These are phyloP conservation scores for Nematostella vectensis DNA, from an alignment of 92 coral and sea anemone genomes.

Conservation along the genomic window DNA sequence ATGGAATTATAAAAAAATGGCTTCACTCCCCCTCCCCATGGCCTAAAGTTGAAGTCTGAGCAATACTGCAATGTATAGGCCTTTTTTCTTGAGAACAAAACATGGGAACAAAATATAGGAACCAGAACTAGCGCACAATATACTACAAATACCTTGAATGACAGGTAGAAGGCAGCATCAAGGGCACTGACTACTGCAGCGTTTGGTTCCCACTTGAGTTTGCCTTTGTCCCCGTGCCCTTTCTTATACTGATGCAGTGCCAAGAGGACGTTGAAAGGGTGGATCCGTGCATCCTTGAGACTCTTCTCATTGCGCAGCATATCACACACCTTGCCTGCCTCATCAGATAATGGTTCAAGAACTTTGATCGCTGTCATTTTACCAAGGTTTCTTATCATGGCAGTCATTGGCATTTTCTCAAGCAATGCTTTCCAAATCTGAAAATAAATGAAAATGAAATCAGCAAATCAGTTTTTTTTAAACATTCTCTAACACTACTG, in stretches of 20 bases:
- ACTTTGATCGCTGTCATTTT: conserved; percentile 82
- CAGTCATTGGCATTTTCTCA: conserved; percentile 93
- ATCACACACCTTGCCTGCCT: conserved; percentile 38
- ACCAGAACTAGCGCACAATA: too few relatives aligned
- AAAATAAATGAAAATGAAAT: not conserved
- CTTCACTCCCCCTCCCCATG: too few relatives aligned
- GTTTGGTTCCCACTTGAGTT: conserved; percentile 66
- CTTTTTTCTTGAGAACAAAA: too few relatives aligned
- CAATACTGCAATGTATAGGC: too few relatives aligned
- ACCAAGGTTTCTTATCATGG: conserved; percentile 92
- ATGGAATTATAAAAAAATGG: too few relatives aligned
- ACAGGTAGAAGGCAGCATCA: conserved; percentile 75
- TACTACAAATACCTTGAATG: conserved; percentile 68
- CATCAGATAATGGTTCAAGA: conserved; percentile 46
- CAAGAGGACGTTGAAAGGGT: conserved; percentile 74
- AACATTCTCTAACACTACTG: too few relatives aligned
- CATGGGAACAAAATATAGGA: too few relatives aligned
- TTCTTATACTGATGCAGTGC: conserved; percentile 73
- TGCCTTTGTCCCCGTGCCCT: conserved; percentile 92
- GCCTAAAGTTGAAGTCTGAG: too few relatives aligned
- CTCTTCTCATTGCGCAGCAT: conserved; percentile 25
- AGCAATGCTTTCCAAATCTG: conserved; percentile 88
- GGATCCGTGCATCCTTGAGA: conserved; percentile 71
- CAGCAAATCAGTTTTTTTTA: too few relatives aligned
- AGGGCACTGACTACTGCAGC: conserved; percentile 57